These are phyloP conservation scores for Spisula subtruncata DNA, from an alignment of 2,888 invertebrate genomes.

Conservation along the genomic window DNA sequence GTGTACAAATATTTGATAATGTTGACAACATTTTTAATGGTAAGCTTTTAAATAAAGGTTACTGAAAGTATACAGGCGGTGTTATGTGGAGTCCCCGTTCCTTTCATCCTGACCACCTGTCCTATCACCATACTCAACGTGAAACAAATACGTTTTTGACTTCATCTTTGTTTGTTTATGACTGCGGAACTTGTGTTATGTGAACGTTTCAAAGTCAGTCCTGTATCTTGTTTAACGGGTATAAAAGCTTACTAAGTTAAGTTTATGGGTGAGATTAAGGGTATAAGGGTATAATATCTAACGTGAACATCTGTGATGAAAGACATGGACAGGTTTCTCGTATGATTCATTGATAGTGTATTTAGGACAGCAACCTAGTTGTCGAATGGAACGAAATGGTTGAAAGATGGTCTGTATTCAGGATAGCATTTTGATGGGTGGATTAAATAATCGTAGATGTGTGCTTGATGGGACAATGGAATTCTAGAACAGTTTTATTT, in stretches of 20 bases:
- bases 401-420: neutral
- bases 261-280: slow-evolving; percentile 25
- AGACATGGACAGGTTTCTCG: neutral
- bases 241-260: slow-evolving; percentile 8
- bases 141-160: slow-evolving; percentile 26
- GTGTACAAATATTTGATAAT: slow-evolving; percentile 56
- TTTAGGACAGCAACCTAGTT: neutral
- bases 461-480: too few species aligned
- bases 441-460: too few species aligned
- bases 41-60: slow-evolving; percentile 36
- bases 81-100: neutral
- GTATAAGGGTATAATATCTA: neutral
- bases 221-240: neutral
- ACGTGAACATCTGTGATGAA: slow-evolving; percentile 26
- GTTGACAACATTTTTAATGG: slow-evolving; percentile 46
- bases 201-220: neutral
- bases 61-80: neutral
- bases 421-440: neutral
- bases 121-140: neutral
- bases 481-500: too few species aligned
- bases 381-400: neutral
- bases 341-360: neutral
- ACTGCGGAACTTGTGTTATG: neutral
- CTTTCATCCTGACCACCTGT: slow-evolving; percentile 24
- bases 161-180: slow-evolving; percentile 1